Evolutionary conservation across 2,888 invertebrate species (phyloP).

Genomic region (Automeris io): DNA sequence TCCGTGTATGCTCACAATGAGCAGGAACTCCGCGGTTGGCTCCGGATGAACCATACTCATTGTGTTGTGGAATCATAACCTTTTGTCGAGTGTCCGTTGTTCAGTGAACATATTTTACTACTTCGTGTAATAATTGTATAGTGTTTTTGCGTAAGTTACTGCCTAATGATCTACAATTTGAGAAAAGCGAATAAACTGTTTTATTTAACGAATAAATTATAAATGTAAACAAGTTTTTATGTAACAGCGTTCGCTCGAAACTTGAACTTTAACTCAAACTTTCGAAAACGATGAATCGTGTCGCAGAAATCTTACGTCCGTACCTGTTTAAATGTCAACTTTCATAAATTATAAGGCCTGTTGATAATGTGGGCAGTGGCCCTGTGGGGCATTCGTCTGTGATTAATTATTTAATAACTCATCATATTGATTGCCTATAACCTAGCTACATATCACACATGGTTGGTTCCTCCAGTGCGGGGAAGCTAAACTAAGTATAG

Average conservation of each 20-base stretch:
- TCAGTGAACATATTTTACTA: conserved; percentile 21
- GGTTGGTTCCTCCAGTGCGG: conserved; percentile 32
- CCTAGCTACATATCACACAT: conserved; percentile 51
- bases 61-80: conserved; percentile 30
- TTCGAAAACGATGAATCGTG: conserved; percentile 30
- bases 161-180: conserved; percentile 16
- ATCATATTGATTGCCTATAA: conserved; percentile 49
- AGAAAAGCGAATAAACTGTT: too few species aligned
- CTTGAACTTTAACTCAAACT: conserved; percentile 23
- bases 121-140: not conserved
- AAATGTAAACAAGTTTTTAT: conserved; percentile 15
- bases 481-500: conserved; percentile 58
- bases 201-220: too few species aligned
- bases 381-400: conserved; percentile 40
- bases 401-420: conserved; percentile 46
- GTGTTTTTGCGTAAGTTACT: conserved; percentile 8
- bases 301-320: conserved; percentile 13
- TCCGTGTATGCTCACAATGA: conserved; percentile 37
- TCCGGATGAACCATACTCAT: conserved; percentile 30
- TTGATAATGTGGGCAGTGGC: conserved; percentile 39
- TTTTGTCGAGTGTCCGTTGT: conserved; percentile 29
- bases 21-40: conserved; percentile 60
- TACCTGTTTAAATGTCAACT: conserved; percentile 35
- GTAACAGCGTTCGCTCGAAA: conserved; percentile 27
- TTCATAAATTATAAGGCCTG: conserved; percentile 37